phyloP scores from a whole-genome alignment of 2,113 vertebrate genomes.

The Heliornis fulica region DNA sequence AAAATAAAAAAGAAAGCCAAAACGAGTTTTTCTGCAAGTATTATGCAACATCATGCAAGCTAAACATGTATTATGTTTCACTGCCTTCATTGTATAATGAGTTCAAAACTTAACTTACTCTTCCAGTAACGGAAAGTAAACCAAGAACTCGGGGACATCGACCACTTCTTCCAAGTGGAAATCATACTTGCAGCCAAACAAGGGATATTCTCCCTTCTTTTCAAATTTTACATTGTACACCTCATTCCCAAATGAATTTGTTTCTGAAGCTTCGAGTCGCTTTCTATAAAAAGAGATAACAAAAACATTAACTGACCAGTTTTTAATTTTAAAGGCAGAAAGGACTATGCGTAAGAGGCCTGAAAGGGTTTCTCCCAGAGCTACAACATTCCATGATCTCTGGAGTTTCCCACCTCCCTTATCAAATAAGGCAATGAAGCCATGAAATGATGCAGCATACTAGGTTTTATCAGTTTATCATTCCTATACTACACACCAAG shows the following conservation, averaged over 20 bases:
- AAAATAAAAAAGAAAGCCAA: background rate
- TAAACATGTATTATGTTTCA: background rate
- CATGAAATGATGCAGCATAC: background rate
- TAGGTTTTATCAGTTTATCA: background rate
- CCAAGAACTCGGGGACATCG: slow-evolving; percentile 94
- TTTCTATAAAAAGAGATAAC: slow-evolving; percentile 74
- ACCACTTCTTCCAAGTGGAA: slow-evolving; percentile 95
- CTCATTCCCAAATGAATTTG: slow-evolving; percentile 92
- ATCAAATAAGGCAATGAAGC: background rate
- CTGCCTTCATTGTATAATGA: background rate
- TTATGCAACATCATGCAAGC: background rate
- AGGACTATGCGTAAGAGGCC: background rate
- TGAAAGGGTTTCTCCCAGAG: background rate
- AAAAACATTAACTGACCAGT: background rate
- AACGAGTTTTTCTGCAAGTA: background rate
- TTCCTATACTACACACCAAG: background rate
- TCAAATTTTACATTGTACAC: slow-evolving; percentile 90
- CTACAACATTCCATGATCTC: background rate
- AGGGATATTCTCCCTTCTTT: slow-evolving; percentile 87
- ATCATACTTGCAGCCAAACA: slow-evolving; percentile 96
- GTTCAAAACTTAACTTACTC: slow-evolving; percentile 79
- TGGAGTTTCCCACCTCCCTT: background rate
- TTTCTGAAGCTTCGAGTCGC: slow-evolving; percentile 86
- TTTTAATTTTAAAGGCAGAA: background rate
- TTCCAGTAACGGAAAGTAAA: slow-evolving; percentile 93